These are phyloP conservation scores for Drosophila nasuta DNA, from an alignment of 1,140 invertebrate genomes.

Conservation along the genomic window DNA sequence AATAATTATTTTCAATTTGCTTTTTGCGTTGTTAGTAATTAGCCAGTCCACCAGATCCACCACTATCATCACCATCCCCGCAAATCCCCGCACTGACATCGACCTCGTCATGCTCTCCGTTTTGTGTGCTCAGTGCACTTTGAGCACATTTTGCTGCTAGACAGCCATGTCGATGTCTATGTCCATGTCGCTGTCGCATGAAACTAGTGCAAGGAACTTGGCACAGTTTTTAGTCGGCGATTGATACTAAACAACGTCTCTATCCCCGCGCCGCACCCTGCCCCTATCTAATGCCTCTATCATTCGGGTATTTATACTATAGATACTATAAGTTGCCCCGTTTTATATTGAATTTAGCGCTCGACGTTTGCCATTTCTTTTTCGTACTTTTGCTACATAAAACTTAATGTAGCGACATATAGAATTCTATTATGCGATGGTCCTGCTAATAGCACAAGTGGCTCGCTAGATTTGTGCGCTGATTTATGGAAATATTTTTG, in stretches of 20 bases:
- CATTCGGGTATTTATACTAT: neutral
- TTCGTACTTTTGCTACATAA: constrained; percentile 41
- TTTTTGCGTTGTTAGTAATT: constrained; percentile 79
- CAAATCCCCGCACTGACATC: constrained; percentile 7
- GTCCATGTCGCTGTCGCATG: constrained; percentile 68
- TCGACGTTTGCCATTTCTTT: constrained; percentile 33
- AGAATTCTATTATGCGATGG: constrained; percentile 48
- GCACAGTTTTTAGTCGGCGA: constrained; percentile 69
- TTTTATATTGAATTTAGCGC: constrained; percentile 43
- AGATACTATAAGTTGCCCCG: constrained; percentile 9
- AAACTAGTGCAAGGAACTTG: constrained; percentile 79
- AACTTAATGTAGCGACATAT: constrained; percentile 58
- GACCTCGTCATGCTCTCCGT: constrained; percentile 25
- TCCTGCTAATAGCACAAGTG: constrained; percentile 52
- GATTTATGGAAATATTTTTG: constrained; percentile 71
- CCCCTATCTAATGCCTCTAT: neutral
- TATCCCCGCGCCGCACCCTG: neutral
- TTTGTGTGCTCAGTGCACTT: constrained; percentile 37
- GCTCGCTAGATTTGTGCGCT: constrained; percentile 65
- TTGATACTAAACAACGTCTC: constrained; percentile 47
- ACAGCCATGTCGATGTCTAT: constrained; percentile 48
- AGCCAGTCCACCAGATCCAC: constrained; percentile 43
- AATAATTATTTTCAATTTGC: constrained; percentile 69
- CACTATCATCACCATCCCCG: neutral
- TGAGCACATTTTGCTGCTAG: constrained; percentile 45